These are phyloP conservation scores for Ctenopoma multispine DNA, from an alignment of 2,797 vertebrate species.

Conservation along the genomic window DNA sequence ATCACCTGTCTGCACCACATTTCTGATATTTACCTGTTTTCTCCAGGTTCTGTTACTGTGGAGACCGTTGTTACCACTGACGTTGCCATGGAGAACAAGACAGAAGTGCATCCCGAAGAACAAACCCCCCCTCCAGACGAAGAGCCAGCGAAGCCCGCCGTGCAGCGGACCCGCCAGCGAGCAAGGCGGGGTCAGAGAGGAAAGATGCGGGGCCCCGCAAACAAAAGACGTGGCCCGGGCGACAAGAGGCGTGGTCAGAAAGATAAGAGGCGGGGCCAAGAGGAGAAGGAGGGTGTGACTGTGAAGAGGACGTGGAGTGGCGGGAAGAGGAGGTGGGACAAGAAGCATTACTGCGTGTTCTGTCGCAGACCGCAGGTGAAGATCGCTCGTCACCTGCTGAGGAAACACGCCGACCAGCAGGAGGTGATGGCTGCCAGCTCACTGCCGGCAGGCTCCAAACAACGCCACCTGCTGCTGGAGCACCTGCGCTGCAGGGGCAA, in stretches of 20 bases:
- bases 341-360: slow-evolving; percentile 74
- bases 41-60: slow-evolving; percentile 27
- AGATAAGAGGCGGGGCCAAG: slow-evolving; percentile 41
- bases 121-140: not conserved
- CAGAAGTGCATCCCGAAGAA: not conserved
- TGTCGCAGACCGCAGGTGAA: slow-evolving; percentile 71
- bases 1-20: not conserved
- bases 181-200: slow-evolving; percentile 24
- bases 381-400: slow-evolving; percentile 70
- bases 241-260: slow-evolving; percentile 31
- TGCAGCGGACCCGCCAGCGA: not conserved
- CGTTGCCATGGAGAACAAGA: slow-evolving; percentile 20
- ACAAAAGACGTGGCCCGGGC: not conserved
- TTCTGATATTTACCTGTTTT: not conserved
- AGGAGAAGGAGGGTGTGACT: slow-evolving; percentile 56
- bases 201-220: slow-evolving; percentile 16
- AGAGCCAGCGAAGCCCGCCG: not conserved
- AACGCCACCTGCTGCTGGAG: slow-evolving; percentile 71
- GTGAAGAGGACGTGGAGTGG: slow-evolving; percentile 59
- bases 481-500: slow-evolving; percentile 70
- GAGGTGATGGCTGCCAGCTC: slow-evolving; percentile 60
- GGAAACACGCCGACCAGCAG: slow-evolving; percentile 60
- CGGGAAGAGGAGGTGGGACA: slow-evolving; percentile 61
- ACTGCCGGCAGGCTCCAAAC: slow-evolving; percentile 52
- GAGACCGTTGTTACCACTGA: slow-evolving; percentile 10